Conservation (phyloP, 2,888 invertebrate species). For the Cataglyphis cursor region DNA sequence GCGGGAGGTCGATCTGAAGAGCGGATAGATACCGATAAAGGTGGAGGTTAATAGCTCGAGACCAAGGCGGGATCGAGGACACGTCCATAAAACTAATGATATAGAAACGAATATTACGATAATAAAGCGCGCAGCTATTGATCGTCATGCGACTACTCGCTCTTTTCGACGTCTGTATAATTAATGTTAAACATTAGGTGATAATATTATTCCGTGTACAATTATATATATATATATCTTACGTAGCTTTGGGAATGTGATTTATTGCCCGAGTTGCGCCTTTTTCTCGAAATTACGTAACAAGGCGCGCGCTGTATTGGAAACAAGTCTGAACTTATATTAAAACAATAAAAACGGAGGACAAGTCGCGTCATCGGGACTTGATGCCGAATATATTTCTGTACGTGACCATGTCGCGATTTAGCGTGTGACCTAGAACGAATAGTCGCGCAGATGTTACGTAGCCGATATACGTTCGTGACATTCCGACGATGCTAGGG, state of each 20-base stretch:
- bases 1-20: slow-evolving; percentile 35
- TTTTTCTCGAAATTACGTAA: slow-evolving; percentile 7
- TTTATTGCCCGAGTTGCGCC: slow-evolving; percentile 2
- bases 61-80: neutral
- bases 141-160: neutral
- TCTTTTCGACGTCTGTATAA: neutral
- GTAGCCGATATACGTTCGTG: slow-evolving; percentile 34
- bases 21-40: neutral
- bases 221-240: neutral
- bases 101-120: neutral
- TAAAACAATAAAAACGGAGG: slow-evolving; percentile 47
- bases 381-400: slow-evolving; percentile 40
- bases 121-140: neutral
- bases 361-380: slow-evolving; percentile 39
- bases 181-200: neutral
- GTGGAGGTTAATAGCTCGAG: slow-evolving; percentile 21
- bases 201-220: neutral
- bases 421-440: slow-evolving; percentile 50
- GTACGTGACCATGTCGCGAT: slow-evolving; percentile 48
- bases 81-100: neutral
- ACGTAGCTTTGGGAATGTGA: neutral
- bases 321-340: slow-evolving; percentile 40
- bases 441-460: slow-evolving; percentile 52
- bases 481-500: slow-evolving; percentile 24
- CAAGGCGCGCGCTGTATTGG: slow-evolving; percentile 14